phyloP scores from a whole-genome alignment of 2,797 vertebrate genomes.

The Pygocentrus nattereri region DNA sequence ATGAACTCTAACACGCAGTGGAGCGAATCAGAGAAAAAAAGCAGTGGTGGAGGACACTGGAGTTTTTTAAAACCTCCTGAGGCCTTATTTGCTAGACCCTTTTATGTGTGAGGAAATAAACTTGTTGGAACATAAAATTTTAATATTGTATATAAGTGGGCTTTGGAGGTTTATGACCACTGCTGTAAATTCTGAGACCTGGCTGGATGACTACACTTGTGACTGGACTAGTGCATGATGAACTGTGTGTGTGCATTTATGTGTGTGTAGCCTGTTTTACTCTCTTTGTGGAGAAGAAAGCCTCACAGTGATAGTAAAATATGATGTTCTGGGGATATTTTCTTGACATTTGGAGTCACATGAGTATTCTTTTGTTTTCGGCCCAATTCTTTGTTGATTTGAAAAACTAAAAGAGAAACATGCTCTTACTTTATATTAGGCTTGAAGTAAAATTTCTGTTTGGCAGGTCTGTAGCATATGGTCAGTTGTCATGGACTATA shows the following conservation, averaged over 20 bases:
- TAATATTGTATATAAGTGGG: conserved; percentile 62
- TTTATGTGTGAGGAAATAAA: conserved; percentile 60
- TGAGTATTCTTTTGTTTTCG: too few species aligned
- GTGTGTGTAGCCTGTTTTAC: not conserved
- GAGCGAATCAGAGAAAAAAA: not conserved
- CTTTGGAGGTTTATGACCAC: conserved; percentile 58
- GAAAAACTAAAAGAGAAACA: too few species aligned
- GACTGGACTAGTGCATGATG: not conserved
- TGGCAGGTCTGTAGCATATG: too few species aligned
- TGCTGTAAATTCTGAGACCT: conserved; percentile 52
- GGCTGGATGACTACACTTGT: conserved; percentile 45
- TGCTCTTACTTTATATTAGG: too few species aligned
- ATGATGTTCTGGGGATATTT: too few species aligned
- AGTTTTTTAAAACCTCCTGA: conserved; percentile 22
- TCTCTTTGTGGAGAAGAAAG: not conserved
- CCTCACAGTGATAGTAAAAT: not conserved
- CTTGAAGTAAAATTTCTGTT: too few species aligned
- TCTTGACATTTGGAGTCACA: too few species aligned
- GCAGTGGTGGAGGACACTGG: conserved; percentile 2
- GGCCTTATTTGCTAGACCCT: conserved; percentile 27
- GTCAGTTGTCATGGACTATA: too few species aligned
- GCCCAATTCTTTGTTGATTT: too few species aligned
- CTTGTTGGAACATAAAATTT: conserved; percentile 55
- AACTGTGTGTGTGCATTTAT: conserved; percentile 15
- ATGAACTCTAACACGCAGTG: not conserved